Evolutionary conservation across 2,797 vertebrate species (phyloP), one percentile per base, ranked within the genome.

Genomic region (Melanotaenia pygmaea): DNA sequence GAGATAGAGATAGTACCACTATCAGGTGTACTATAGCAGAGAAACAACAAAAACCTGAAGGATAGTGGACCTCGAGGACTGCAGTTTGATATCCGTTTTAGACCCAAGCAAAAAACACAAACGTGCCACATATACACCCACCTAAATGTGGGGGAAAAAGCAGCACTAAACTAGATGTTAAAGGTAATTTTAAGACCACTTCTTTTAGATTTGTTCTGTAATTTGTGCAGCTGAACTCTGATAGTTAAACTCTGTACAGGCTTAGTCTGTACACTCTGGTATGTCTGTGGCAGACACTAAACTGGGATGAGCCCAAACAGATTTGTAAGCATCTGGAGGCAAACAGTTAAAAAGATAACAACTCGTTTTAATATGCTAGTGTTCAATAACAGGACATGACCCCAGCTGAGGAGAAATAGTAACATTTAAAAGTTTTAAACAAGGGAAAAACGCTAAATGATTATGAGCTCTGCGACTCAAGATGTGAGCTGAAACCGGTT

Each of bases 401-500:
- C 2, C 45, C 45, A 47, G 7, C 45, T n/a, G 6, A n/a, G 7
- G 20, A 47, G 45, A 47, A n/a, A n/a, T n/a, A 10, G 20, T 47
- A n/a, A 47, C 5, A 47, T n/a, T 3, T n/a, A 47, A n/a, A n/a
- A 47, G 20, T 47, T 9, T 7, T n/a, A 47, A 47, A n/a, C 18
- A n/a, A 47, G 18, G 6, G 43, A 20, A 8, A 20, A 45, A 45
- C 5, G 8, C 40, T 43, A 1, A 18, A 47, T 47, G 20, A 47
- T n/a, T n/a, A 47, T 47, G 45, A 30, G 14, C 53, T 16, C 6
- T 5, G 26, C 16, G 53, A 13, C 28, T 74, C 59, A 43, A 61
- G 8, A 65, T 18, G 26, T 37, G 57, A 57, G 53, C 51, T 64
- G 40, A 77, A 68, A 72, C 32, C 1, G 24, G 11, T 13, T 62